Conservation (phyloP, 2,888 invertebrate species). For the Myopa testacea region DNA sequence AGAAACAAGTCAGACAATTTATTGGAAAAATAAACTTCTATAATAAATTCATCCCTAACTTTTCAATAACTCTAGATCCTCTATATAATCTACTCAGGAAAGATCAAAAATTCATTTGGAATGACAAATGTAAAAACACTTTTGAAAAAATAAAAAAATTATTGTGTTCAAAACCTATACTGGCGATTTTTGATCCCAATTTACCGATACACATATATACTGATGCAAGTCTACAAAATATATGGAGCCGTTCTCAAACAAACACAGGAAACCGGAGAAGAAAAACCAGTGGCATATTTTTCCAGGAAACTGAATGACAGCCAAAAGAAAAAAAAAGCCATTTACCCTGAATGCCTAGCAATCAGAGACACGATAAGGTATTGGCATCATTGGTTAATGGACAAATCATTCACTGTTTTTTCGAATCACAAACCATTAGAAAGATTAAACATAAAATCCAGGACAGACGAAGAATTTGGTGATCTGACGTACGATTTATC, state of each 20-base stretch:
- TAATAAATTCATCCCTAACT: conserved; percentile 45
- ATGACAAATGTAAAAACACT: conserved; percentile 42
- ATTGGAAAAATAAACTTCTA: conserved; percentile 48
- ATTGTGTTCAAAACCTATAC: conserved; percentile 45
- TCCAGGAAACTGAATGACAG: conserved; percentile 45
- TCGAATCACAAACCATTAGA: conserved; percentile 48
- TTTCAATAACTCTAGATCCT: conserved; percentile 45
- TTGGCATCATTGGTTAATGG: conserved; percentile 46
- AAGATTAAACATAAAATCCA: conserved; percentile 44
- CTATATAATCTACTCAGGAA: conserved; percentile 46
- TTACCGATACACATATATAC: conserved; percentile 46
- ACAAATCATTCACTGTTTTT: conserved; percentile 44
- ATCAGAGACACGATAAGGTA: conserved; percentile 47
- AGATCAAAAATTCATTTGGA: conserved; percentile 44
- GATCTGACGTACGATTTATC: conserved; percentile 42
- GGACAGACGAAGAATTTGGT: conserved; percentile 43
- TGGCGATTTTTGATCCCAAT: conserved; percentile 46
- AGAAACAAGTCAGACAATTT: conserved; percentile 45
- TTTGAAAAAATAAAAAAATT: conserved; percentile 45
- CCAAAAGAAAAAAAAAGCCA: conserved; percentile 47
- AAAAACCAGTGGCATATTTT: conserved; percentile 47
- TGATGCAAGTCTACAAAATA: conserved; percentile 45
- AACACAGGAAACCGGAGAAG: conserved; percentile 41
- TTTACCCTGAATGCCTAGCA: conserved; percentile 47
- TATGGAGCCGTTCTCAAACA: conserved; percentile 47